These are phyloP conservation scores for Elysia chlorotica DNA, from an alignment of 1,140 invertebrate genomes.

Conservation along the genomic window DNA sequence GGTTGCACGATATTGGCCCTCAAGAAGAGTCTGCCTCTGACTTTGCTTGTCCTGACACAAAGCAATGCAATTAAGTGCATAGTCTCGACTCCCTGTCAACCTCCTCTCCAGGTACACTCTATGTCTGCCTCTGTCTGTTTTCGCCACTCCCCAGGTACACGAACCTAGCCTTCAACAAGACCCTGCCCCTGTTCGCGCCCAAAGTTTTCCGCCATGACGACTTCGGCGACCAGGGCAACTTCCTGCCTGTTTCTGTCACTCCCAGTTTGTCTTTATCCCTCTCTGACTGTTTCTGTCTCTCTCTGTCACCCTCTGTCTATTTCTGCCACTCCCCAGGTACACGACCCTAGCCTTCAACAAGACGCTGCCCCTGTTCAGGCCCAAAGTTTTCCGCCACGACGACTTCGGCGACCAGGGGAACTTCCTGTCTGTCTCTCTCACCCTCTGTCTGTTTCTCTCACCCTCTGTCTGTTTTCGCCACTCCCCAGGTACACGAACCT, in stretches of 20 bases:
- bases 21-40: no score
- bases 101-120: not conserved
- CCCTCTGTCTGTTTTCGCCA: no score
- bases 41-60: no score
- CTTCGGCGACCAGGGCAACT: slow-evolving; percentile 53
- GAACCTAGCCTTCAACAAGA: slow-evolving; percentile 93
- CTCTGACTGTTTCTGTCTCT: no score
- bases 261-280: no score
- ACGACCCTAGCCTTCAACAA: slow-evolving; percentile 92
- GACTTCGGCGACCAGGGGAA: slow-evolving; percentile 55
- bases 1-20: no score
- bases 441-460: no score
- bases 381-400: slow-evolving; percentile 73
- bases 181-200: slow-evolving; percentile 91
- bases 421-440: no score
- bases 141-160: slow-evolving; percentile 68
- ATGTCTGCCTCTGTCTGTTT: not conserved
- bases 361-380: slow-evolving; percentile 92
- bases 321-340: slow-evolving; percentile 65
- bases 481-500: no score
- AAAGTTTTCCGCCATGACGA: slow-evolving; percentile 71
- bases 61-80: no score
- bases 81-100: not conserved
- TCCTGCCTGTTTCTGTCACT: no score
- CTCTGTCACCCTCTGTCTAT: not conserved